Evolutionary conservation across 2,113 vertebrate species (phyloP).

Genomic region (Elephantulus edwardii): DNA sequence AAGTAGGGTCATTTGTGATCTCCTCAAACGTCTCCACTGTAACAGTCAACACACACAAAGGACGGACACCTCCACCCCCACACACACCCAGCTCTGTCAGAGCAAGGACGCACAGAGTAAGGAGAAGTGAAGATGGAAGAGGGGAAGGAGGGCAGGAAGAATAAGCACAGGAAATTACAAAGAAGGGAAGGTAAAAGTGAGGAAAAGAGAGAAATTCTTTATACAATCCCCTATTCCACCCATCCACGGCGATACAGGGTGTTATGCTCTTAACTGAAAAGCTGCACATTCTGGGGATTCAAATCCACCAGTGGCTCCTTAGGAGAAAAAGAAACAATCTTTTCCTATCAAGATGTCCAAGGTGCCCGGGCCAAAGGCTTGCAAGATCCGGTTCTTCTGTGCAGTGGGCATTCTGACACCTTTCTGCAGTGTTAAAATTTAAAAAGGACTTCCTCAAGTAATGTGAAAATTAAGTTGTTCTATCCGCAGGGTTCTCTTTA

Average conservation of each 20-base stretch:
- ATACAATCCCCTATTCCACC: neutral
- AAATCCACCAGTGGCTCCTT: too few relatives aligned
- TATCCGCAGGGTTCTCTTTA: neutral
- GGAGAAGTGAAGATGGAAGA: neutral
- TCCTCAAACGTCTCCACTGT: neutral
- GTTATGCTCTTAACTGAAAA: too few relatives aligned
- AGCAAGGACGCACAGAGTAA: neutral
- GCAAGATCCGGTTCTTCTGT: neutral
- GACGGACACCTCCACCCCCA: neutral
- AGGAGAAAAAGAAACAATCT: too few relatives aligned
- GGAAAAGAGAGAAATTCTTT: neutral
- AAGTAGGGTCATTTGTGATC: neutral
- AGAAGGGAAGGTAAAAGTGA: neutral
- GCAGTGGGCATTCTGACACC: neutral
- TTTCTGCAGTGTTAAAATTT: too few relatives aligned
- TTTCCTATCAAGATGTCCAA: too few relatives aligned
- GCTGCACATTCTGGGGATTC: too few relatives aligned
- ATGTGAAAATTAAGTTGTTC: slow-evolving; percentile 36
- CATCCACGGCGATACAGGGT: too few relatives aligned
- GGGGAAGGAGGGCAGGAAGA: neutral
- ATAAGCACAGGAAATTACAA: neutral
- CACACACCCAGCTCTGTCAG: neutral
- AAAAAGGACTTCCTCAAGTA: too few relatives aligned
- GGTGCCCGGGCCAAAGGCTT: neutral
- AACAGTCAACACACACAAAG: too few relatives aligned